Conservation (phyloP, 2,797 vertebrate genomes). For the Malacoraja senta region DNA sequence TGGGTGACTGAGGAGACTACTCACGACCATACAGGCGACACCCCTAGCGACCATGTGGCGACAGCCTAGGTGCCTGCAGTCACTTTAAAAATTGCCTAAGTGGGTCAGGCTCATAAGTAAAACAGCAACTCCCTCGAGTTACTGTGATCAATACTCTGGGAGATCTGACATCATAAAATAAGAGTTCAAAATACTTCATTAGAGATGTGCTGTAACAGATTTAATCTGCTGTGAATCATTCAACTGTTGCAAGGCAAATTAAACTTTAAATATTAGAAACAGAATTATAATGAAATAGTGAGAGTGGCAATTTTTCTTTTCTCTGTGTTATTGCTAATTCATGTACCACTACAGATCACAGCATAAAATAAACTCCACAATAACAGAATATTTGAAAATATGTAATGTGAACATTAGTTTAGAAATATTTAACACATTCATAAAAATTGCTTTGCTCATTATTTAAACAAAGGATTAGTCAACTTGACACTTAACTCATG, state of each 20-base stretch:
- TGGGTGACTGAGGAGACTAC: too few relatives aligned
- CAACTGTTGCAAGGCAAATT: slow-evolving; percentile 18
- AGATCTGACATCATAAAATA: neutral
- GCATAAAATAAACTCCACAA: neutral
- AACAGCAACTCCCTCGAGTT: neutral
- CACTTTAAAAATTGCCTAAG: too few relatives aligned
- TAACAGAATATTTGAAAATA: slow-evolving; percentile 12
- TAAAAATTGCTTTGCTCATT: neutral
- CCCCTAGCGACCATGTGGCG: too few relatives aligned
- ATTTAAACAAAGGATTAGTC: neutral
- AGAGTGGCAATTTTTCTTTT: neutral
- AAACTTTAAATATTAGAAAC: slow-evolving; percentile 19
- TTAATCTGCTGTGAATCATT: slow-evolving; percentile 6
- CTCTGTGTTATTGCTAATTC: neutral
- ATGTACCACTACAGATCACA: neutral
- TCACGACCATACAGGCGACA: too few relatives aligned
- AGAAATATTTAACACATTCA: neutral
- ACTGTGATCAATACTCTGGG: neutral
- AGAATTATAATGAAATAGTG: slow-evolving; percentile 22
- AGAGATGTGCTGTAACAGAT: neutral
- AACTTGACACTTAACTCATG: neutral
- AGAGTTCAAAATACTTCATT: neutral
- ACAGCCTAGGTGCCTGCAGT: too few relatives aligned
- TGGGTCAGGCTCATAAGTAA: neutral
- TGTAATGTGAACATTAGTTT: neutral